These are phyloP conservation scores for Ooceraea biroi DNA, from an alignment of 1,140 invertebrate genomes.

Conservation along the genomic window DNA sequence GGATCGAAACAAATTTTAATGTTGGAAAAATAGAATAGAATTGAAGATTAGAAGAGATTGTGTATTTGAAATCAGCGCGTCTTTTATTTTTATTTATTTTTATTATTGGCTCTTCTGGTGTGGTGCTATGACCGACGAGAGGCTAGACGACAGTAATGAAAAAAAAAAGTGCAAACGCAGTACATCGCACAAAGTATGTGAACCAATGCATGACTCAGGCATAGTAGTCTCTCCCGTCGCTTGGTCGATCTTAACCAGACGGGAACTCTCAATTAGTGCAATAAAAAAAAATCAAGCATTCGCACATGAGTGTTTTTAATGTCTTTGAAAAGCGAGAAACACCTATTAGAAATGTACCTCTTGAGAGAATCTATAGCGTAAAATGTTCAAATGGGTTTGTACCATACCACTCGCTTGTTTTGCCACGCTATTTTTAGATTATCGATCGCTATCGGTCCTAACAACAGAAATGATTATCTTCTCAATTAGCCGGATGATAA, in stretches of 20 bases:
- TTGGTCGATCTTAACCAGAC: not conserved
- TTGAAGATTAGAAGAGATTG: not conserved
- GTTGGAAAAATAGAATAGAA: slow-evolving; percentile 28
- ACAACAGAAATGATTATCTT: slow-evolving; percentile 77
- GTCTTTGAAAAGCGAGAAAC: slow-evolving; percentile 24
- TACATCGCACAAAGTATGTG: slow-evolving; percentile 18
- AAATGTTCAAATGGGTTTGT: slow-evolving; percentile 67
- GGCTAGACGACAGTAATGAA: not conserved
- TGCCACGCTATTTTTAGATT: slow-evolving; percentile 77
- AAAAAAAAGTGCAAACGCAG: slow-evolving; percentile 2
- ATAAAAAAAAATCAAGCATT: slow-evolving; percentile 59
- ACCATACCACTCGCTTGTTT: slow-evolving; percentile 76
- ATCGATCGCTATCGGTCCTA: slow-evolving; percentile 80
- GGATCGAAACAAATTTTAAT: not conserved
- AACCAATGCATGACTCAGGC: not conserved
- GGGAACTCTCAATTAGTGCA: slow-evolving; percentile 13
- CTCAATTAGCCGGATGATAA: slow-evolving; percentile 45
- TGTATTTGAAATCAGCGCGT: not conserved
- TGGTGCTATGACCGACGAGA: not conserved
- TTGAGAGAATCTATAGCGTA: slow-evolving; percentile 69
- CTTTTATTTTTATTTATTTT: not conserved
- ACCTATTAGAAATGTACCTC: slow-evolving; percentile 37
- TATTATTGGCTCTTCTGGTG: not conserved
- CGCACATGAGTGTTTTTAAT: slow-evolving; percentile 24
- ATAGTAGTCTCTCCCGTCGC: slow-evolving; percentile 3